Base-by-base conservation (phyloP, 2,888 invertebrate genomes). In the Sinohyriopsis cumingii region DNA sequence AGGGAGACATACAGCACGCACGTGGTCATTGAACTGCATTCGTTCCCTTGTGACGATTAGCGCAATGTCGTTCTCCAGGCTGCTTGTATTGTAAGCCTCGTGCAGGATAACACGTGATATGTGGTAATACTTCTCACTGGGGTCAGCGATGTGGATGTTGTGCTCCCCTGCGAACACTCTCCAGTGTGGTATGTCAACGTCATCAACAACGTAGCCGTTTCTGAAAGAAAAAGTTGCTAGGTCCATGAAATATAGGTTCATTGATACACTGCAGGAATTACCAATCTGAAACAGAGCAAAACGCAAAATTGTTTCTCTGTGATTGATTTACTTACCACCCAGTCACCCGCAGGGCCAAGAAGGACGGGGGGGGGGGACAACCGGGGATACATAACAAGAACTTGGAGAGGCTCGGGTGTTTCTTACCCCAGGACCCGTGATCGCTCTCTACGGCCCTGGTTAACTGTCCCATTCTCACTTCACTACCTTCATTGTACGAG, bases 131-230 rank as follows among this genome's bases (percentile, higher is more conserved):
- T 73, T 69, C 70, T 77, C 75, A 25, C 70, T 63, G 12, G 77
- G 75, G 55, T 75, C 77, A 12, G 71, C 69, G n/a, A 68, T 70
- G 18, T 65, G 57, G 45, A 77, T 77, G 70, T 75, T 77, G 65
- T 73, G 73, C 55, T 72, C 73, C 1, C 77, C 77, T 22, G 75
- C 75, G 45, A 75, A 77, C 22, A 73, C 69, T 63, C 69, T 67
- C 77, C 77, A 77, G 57, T 55, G 54, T 33, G 63, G 67, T 3
- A 77, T 28, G 68, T 73, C 69, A 2, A 77, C 18, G 65, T 77
- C 75, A 54, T 63, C 67, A 22, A 68, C 55, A 53, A 63, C 68
- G 63, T 67, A 73, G 4, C 73, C 73, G 9, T 62, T 45, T 22
- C 76, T 76, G 67, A 19, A 65, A 25, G 55, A 12, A 28, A n/a